Percentiles rank a stretch among this genome's conserved stretches.
Evolutionary conservation across 2,888 invertebrate species (phyloP).

Genomic region (Orthosia gothica): DNA sequence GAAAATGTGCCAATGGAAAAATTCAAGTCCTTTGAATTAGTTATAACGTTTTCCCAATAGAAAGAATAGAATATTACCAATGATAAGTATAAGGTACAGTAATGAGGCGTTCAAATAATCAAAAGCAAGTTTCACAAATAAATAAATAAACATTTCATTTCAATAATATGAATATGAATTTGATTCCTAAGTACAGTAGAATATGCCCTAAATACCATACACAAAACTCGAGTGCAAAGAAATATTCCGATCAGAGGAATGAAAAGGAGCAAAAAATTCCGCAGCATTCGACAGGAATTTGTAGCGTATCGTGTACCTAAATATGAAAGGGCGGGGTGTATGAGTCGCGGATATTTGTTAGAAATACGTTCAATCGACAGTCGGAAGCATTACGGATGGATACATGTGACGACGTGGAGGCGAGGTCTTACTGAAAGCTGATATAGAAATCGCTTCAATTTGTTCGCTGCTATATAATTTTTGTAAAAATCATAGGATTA

Average conservation of each 20-base stretch:
- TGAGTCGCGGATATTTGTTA: slow-evolving; percentile 30
- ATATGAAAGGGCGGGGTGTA: slow-evolving; percentile 6
- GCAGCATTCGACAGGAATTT: slow-evolving; percentile 25
- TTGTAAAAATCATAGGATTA: neutral
- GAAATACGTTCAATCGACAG: slow-evolving; percentile 36
- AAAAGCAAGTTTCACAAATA: neutral
- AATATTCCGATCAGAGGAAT: slow-evolving; percentile 36
- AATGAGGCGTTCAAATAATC: neutral
- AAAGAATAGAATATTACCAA: neutral
- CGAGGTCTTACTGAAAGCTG: neutral
- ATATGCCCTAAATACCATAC: slow-evolving; percentile 2
- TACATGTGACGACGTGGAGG: neutral
- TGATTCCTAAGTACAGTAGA: slow-evolving; percentile 7
- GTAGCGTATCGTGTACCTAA: slow-evolving; percentile 14
- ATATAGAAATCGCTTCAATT: neutral
- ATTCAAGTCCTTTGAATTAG: neutral
- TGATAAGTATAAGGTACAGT: neutral
- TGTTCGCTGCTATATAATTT: neutral
- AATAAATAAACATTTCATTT: neutral
- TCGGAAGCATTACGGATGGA: slow-evolving; percentile 15
- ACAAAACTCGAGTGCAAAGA: slow-evolving; percentile 21
- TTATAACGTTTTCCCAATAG: no score
- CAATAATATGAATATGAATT: slow-evolving; percentile 5
- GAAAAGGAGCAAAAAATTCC: slow-evolving; percentile 33
- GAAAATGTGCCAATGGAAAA: neutral